These are phyloP conservation scores for Acanthosepion lycidas DNA, from an alignment of 2,888 invertebrate genomes.

Conservation along the genomic window DNA sequence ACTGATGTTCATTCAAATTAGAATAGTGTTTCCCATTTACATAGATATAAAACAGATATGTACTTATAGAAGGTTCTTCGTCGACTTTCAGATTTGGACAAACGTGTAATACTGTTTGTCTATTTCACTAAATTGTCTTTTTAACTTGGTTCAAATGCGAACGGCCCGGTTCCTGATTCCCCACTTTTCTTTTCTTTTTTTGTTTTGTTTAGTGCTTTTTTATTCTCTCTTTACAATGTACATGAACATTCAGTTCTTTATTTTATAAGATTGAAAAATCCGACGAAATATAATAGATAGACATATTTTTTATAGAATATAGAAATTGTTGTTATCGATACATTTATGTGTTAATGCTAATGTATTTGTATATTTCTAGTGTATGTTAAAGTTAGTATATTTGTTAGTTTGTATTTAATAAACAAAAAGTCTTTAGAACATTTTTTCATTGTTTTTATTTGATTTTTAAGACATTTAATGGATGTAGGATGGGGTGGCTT, in stretches of 20 bases:
- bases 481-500: not conserved
- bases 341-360: not conserved
- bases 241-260: not conserved
- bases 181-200: not conserved
- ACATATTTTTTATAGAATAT: not conserved
- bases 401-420: not conserved
- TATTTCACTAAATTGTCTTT: not conserved
- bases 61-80: not conserved
- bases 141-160: not conserved
- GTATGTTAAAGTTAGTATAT: not conserved
- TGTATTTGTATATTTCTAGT: not conserved
- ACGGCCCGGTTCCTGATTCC: slow-evolving; percentile 4
- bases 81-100: not conserved
- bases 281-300: not conserved
- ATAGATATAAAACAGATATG: slow-evolving; percentile 12
- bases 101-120: not conserved
- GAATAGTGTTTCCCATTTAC: too few species aligned
- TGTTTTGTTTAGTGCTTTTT: not conserved
- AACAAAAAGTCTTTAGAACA: not conserved
- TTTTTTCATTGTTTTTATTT: not conserved
- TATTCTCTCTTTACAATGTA: not conserved
- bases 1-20: not conserved
- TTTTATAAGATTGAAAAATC: not conserved
- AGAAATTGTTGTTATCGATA: not conserved
- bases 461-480: not conserved